These are phyloP conservation scores for Ictalurus punctatus DNA, from an alignment of 2,113 vertebrate species.

Conservation along the genomic window DNA sequence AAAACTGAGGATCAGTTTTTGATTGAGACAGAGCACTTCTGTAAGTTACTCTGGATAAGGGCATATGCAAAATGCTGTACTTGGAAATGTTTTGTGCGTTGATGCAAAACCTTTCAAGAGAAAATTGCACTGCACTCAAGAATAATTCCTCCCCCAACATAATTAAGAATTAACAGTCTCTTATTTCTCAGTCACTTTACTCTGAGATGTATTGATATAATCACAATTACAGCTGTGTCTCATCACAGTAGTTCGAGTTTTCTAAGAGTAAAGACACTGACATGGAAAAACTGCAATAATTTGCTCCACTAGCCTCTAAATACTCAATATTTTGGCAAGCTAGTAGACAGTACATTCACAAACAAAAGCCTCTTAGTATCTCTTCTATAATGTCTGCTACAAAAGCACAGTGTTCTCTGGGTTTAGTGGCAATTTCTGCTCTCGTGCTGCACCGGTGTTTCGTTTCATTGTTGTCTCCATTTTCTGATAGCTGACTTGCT, in stretches of 20 bases:
- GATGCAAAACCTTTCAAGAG: neutral
- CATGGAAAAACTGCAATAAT: constrained; percentile 21
- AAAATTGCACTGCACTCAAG: neutral
- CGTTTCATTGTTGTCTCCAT: constrained; percentile 48
- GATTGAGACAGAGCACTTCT: neutral
- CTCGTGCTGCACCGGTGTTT: constrained; percentile 44
- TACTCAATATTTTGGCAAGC: constrained; percentile 11
- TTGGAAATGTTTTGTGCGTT: neutral
- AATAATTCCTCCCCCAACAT: neutral
- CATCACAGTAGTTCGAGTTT: neutral
- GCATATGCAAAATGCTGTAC: neutral
- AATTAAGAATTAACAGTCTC: constrained; percentile 6
- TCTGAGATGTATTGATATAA: neutral
- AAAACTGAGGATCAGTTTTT: neutral
- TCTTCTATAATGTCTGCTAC: constrained; percentile 44
- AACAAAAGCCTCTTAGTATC: constrained; percentile 49
- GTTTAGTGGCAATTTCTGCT: constrained; percentile 42
- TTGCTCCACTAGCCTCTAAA: constrained; percentile 41
- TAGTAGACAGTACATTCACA: constrained; percentile 3
- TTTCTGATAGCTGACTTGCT: constrained; percentile 8
- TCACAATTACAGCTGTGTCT: neutral
- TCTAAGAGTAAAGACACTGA: constrained; percentile 12
- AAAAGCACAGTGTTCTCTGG: constrained; percentile 53
- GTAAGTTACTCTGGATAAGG: neutral
- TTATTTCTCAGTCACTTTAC: constrained; percentile 11